Evolutionary conservation across 2,797 vertebrate species (phyloP).

Genomic region (Yasuhikotakia modesta): DNA sequence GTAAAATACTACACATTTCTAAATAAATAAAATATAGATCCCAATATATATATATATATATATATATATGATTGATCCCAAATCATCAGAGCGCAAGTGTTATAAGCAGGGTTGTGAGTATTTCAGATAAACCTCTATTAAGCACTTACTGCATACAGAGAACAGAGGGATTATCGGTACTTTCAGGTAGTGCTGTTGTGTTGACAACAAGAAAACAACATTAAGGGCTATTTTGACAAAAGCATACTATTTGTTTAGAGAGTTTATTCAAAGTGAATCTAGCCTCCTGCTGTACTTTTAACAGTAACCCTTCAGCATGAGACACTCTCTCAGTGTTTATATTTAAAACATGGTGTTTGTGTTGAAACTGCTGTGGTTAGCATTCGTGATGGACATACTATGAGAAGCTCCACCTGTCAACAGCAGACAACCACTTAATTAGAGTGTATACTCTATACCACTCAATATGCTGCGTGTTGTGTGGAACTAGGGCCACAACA

Average conservation of each 20-base stretch:
- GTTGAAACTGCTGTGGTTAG: neutral
- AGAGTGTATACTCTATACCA: neutral
- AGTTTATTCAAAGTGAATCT: slow-evolving; percentile 12
- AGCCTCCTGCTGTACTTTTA: slow-evolving; percentile 13
- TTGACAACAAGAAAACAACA: slow-evolving; percentile 33
- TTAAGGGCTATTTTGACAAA: slow-evolving; percentile 17
- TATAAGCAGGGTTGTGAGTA: neutral
- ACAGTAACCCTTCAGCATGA: neutral
- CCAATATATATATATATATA: too few relatives aligned
- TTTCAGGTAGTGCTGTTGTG: neutral
- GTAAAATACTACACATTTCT: too few relatives aligned
- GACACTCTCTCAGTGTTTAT: neutral
- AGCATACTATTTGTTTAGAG: slow-evolving; percentile 15
- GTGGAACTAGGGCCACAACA: neutral
- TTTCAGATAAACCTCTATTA: neutral
- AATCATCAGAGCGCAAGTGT: too few relatives aligned
- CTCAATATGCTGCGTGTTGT: neutral
- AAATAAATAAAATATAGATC: too few relatives aligned
- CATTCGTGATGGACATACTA: neutral
- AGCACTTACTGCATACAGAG: neutral
- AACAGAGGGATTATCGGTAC: slow-evolving; percentile 12
- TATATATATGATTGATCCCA: too few relatives aligned
- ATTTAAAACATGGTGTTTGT: neutral
- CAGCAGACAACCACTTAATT: neutral
- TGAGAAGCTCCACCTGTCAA: neutral